Base-by-base conservation (phyloP, 1,140 invertebrate genomes). In the Chrysopa pallens region DNA sequence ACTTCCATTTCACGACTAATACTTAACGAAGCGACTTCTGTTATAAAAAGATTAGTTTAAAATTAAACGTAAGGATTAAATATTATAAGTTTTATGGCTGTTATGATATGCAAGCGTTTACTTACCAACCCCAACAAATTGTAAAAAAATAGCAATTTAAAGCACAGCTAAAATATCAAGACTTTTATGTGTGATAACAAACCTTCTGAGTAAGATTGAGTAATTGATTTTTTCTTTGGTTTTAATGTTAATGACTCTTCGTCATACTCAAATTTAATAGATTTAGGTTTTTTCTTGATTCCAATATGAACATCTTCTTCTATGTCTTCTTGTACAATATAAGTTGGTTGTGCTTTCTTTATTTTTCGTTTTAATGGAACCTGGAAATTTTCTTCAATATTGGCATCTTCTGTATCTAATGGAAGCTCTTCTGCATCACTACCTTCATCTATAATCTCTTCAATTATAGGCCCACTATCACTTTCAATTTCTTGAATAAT, bases 401-500 rank as follows among this genome's bases (percentile, higher is more conserved):
- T 58, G 60, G 62, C 49, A 59, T 72, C 65, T 42, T 78, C 66
- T 38, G 72, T 69, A 47, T 81, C 77, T 52, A 70, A 72, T 48
- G 72, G 73, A 38, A 61, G 61, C 52, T 73, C 67, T 50, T 75
- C 70, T 38, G 72, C 68, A 51, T 64, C 62, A 45, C 60, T 62
- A 8, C 64, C 68, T 49, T 74, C 72, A 50, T 74, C 71, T 35
- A 73, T 68, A 36, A 80, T 73, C 59, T 83, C 76, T 68, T 82
- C 78, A 36, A 80, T 67, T 39, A 74, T 60, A 38, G 76, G 72
- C 14, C 69, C 67, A 45, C 72, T 67, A 41, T 70, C 70, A 49
- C 76, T 69, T 46, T 80, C 77, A 46, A 73, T 64, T 60, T 80
- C 76, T 61, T 78, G 65, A 42, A 74, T 69, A 44, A 84, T 75